phyloP scores from a whole-genome alignment of 2,797 vertebrate genomes.

The Siniperca obscura region DNA sequence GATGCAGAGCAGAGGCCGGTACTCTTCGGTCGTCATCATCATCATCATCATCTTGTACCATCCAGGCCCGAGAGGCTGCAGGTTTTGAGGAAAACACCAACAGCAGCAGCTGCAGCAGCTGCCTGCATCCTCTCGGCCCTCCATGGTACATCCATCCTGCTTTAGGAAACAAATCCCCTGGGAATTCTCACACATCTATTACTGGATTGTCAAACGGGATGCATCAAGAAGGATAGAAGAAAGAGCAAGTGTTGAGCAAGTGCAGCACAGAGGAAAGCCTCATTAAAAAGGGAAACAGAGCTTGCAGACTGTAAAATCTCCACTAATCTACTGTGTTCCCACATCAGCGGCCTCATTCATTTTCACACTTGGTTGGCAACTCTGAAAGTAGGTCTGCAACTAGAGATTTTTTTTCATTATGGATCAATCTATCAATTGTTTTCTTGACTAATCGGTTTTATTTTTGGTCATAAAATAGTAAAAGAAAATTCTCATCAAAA shows the following conservation, averaged over 20 bases:
- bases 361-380: slow-evolving; percentile 9
- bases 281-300: slow-evolving; percentile 31
- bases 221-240: slow-evolving; percentile 15
- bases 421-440: background rate
- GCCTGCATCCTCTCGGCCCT: slow-evolving; percentile 20
- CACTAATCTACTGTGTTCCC: slow-evolving; percentile 27
- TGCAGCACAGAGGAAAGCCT: slow-evolving; percentile 19
- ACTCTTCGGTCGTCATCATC: slow-evolving; percentile 26
- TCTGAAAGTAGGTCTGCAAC: slow-evolving; percentile 7
- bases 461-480: background rate
- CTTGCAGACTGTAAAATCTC: slow-evolving; percentile 22
- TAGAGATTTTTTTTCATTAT: background rate
- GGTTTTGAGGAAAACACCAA: slow-evolving; percentile 41
- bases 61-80: slow-evolving; percentile 50
- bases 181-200: slow-evolving; percentile 38
- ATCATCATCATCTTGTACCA: slow-evolving; percentile 29
- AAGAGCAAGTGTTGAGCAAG: slow-evolving; percentile 10
- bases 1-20: slow-evolving; percentile 40
- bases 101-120: slow-evolving; percentile 7
- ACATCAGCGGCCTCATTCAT: slow-evolving; percentile 1
- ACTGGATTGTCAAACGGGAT: slow-evolving; percentile 39
- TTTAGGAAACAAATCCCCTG: background rate
- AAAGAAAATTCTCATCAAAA: background rate
- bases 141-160: slow-evolving; percentile 2
- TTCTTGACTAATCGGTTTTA: background rate